A percentile compares a stretch with the other conserved stretches of the same genome.
phyloP scores from a whole-genome alignment of 2,888 invertebrate genomes.

The Drosophila stalkeri region DNA sequence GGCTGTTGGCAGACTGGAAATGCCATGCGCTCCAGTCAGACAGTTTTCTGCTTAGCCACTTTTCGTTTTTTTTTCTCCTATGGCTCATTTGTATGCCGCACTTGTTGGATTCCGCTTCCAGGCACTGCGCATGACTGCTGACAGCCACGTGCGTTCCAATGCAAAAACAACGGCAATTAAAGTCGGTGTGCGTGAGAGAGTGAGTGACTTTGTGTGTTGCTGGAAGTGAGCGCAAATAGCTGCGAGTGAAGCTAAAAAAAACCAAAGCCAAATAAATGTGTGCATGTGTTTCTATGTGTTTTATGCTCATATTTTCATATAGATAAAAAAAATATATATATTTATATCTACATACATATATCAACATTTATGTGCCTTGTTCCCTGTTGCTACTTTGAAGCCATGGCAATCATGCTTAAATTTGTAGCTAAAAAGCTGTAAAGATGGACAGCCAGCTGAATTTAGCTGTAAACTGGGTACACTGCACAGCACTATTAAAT shows the following conservation, averaged over 20 bases:
- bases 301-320: background rate
- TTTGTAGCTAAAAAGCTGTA: background rate
- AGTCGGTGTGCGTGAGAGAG: background rate
- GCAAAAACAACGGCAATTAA: conserved; percentile 11
- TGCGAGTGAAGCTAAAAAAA: conserved; percentile 25
- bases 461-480: background rate
- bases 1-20: conserved; percentile 42
- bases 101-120: conserved; percentile 78
- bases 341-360: background rate
- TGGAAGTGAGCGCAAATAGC: conserved; percentile 46
- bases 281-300: background rate
- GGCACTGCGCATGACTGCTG: conserved; percentile 68
- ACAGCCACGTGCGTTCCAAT: conserved; percentile 62
- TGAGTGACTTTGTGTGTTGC: conserved; percentile 9
- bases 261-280: conserved; percentile 23
- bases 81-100: conserved; percentile 63
- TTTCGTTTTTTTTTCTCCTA: background rate
- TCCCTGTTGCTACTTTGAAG: background rate
- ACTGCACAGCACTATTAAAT: background rate
- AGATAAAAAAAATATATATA: background rate
- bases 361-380: background rate
- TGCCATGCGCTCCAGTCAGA: conserved; percentile 29
- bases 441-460: background rate
- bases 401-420: background rate
- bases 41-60: conserved; percentile 30